Evolutionary conservation across 2,113 vertebrate genomes (phyloP).

Genomic region (Trematocara zebra): DNA sequence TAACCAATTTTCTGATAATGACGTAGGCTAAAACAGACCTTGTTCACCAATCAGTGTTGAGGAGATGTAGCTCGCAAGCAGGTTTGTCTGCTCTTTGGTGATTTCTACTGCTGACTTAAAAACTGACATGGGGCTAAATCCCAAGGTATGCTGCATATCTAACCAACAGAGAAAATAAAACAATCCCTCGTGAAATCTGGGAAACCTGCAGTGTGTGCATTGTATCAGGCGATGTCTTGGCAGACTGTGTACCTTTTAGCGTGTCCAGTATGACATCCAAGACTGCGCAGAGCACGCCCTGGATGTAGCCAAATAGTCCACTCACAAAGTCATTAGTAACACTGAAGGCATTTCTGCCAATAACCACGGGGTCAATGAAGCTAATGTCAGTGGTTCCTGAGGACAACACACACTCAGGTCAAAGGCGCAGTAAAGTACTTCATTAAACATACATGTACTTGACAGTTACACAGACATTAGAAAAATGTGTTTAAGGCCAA

Average conservation of each 20-base stretch:
- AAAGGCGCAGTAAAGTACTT: background rate
- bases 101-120: constrained; percentile 50
- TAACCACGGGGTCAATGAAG: constrained; percentile 51
- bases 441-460: background rate
- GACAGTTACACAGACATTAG: background rate
- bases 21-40: constrained; percentile 29
- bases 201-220: background rate
- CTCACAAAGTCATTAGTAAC: constrained; percentile 40
- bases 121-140: constrained; percentile 51
- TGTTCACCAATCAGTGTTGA: constrained; percentile 36
- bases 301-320: constrained; percentile 29
- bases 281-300: constrained; percentile 15
- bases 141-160: constrained; percentile 47
- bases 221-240: background rate
- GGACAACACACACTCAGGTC: background rate
- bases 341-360: constrained; percentile 42
- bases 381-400: constrained; percentile 48
- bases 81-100: constrained; percentile 48
- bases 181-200: background rate
- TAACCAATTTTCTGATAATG: background rate
- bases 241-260: constrained; percentile 25
- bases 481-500: background rate
- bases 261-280: constrained; percentile 41
- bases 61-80: constrained; percentile 41
- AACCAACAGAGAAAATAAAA: background rate